Evolutionary conservation across 2,888 invertebrate genomes (phyloP).

Genomic region (Melanotus villosus): DNA sequence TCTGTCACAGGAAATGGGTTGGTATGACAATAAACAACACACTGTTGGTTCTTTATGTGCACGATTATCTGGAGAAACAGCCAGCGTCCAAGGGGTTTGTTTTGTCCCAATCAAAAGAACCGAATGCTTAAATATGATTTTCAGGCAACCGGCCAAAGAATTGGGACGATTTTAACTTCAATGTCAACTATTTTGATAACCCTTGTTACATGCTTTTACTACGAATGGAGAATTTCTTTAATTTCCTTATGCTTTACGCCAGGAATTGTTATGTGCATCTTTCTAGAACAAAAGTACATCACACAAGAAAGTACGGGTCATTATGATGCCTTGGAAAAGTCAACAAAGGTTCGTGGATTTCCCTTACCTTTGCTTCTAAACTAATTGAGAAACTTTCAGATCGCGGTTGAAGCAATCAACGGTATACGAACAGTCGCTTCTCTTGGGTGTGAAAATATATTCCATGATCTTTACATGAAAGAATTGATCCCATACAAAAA

Average conservation of each 20-base stretch:
- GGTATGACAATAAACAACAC: conserved; percentile 81
- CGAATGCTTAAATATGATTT: no score
- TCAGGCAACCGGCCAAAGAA: conserved; percentile 85
- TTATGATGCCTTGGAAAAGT: conserved; percentile 79
- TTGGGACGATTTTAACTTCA: conserved; percentile 83
- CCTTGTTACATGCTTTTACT: conserved; percentile 77
- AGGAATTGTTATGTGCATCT: conserved; percentile 77
- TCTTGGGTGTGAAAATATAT: conserved; percentile 79
- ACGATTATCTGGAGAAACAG: conserved; percentile 82
- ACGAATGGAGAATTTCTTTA: conserved; percentile 83
- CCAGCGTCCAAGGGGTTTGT: conserved; percentile 84
- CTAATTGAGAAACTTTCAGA: no score
- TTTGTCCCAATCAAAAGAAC: no score
- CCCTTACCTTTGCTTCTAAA: no score
- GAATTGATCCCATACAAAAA: conserved; percentile 75
- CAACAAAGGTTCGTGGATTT: conserved; percentile 70
- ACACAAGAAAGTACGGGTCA: conserved; percentile 77
- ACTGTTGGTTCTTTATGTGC: conserved; percentile 83
- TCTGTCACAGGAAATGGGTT: conserved; percentile 81
- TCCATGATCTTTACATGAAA: conserved; percentile 75
- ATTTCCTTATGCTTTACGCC: conserved; percentile 82
- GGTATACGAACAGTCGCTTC: conserved; percentile 85
- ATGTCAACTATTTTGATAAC: conserved; percentile 78
- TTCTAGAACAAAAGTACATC: conserved; percentile 78
- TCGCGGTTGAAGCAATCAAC: conserved; percentile 85